Evolutionary conservation across 2,888 invertebrate genomes (phyloP).

Genomic region (Coelinius sp.): DNA sequence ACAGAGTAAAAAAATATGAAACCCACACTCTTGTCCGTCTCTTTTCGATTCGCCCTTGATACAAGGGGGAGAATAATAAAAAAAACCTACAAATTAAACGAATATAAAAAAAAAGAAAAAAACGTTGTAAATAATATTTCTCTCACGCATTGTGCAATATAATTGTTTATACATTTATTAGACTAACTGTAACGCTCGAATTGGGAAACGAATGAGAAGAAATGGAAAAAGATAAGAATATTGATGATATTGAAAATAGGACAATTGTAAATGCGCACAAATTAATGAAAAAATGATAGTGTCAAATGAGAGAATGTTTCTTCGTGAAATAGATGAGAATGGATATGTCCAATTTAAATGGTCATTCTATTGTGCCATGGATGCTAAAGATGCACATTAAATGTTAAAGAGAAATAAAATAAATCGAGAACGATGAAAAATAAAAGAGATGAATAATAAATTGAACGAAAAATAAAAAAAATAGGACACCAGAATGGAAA

Average conservation of each 20-base stretch:
- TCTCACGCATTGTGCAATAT: conserved; percentile 42
- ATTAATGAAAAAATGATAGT: conserved; percentile 47
- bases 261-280: conserved; percentile 62
- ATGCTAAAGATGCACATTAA: conserved; percentile 16
- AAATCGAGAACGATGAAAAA: not conserved
- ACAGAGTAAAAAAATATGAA: not conserved
- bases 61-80: not conserved
- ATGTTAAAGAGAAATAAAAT: not conserved
- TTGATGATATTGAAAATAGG: conserved; percentile 45
- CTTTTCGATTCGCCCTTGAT: conserved; percentile 20
- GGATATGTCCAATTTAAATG: conserved; percentile 8
- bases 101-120: not conserved
- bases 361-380: conserved; percentile 24
- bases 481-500: conserved; percentile 22
- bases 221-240: conserved; percentile 20
- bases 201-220: not conserved
- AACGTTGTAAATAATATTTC: conserved; percentile 55
- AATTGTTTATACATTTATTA: conserved; percentile 36
- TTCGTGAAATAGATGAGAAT: conserved; percentile 31
- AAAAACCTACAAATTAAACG: not conserved
- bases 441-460: not conserved
- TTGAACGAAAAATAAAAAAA: conserved; percentile 4
- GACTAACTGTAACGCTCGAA: conserved; percentile 28
- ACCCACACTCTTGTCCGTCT: conserved; percentile 26
- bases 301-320: conserved; percentile 50